Conservation (phyloP, 2,888 invertebrate species). For the Lycaena phlaeas region DNA sequence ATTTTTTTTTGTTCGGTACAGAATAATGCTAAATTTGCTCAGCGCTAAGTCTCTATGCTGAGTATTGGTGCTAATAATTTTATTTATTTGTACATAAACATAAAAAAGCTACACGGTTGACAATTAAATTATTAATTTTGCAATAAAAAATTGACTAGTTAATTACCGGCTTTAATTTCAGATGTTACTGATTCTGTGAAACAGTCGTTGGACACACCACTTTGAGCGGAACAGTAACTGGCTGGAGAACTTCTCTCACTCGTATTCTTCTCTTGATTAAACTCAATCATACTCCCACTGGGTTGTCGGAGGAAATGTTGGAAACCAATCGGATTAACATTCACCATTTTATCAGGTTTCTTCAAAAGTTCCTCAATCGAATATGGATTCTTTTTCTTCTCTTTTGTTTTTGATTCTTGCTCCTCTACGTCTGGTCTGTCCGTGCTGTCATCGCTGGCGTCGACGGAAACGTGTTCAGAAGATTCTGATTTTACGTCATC, state of each 20-base stretch:
- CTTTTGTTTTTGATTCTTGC: slow-evolving; percentile 45
- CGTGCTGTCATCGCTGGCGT: slow-evolving; percentile 75
- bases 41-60: no score
- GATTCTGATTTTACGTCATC: slow-evolving; percentile 58
- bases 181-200: slow-evolving; percentile 48
- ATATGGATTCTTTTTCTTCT: slow-evolving; percentile 84
- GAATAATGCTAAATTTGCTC: no score
- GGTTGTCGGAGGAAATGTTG: slow-evolving; percentile 70
- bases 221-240: slow-evolving; percentile 58
- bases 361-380: slow-evolving; percentile 90
- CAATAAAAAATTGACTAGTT: slow-evolving; percentile 20
- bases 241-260: slow-evolving; percentile 62
- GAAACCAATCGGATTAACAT: slow-evolving; percentile 42
- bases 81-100: no score
- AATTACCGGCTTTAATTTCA: slow-evolving; percentile 57
- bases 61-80: no score
- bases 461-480: slow-evolving; percentile 63
- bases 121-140: no score
- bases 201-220: slow-evolving; percentile 52
- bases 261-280: slow-evolving; percentile 36
- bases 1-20: no score
- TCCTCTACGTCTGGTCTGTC: slow-evolving; percentile 66
- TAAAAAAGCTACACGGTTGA: no score
- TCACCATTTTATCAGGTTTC: slow-evolving; percentile 79
- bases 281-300: slow-evolving; percentile 72